Conservation (phyloP, 1,140 invertebrate species). For the Drosophila kurseongensis region DNA sequence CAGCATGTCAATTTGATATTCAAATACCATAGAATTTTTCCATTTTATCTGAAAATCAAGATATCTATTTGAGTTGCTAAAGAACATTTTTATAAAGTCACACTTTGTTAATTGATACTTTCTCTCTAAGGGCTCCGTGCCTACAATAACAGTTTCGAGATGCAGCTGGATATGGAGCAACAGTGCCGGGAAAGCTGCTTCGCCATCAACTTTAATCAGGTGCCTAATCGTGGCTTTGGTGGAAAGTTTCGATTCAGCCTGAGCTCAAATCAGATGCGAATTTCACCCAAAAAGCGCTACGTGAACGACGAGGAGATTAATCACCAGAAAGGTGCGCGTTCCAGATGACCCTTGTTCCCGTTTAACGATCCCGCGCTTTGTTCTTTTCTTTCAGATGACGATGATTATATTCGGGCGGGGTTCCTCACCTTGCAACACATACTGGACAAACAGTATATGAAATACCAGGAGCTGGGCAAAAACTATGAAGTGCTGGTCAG, state of each 20-base stretch:
- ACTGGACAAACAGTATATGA: slow-evolving; percentile 69
- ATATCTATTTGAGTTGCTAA: too few relatives aligned
- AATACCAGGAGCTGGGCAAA: slow-evolving; percentile 26
- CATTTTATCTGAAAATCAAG: too few relatives aligned
- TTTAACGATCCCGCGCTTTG: slow-evolving; percentile 1
- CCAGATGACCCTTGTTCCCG: background rate
- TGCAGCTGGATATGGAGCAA: slow-evolving; percentile 71
- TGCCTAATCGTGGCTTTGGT: slow-evolving; percentile 18
- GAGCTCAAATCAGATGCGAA: slow-evolving; percentile 62
- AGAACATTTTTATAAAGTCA: too few relatives aligned
- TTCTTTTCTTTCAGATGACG: slow-evolving; percentile 56
- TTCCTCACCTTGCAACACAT: slow-evolving; percentile 69
- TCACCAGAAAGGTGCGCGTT: slow-evolving; percentile 57
- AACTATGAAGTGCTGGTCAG: slow-evolving; percentile 59
- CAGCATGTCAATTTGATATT: too few relatives aligned
- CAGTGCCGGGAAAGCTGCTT: slow-evolving; percentile 59
- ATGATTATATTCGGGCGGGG: slow-evolving; percentile 69
- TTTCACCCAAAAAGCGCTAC: slow-evolving; percentile 68
- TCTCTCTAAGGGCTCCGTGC: slow-evolving; percentile 35
- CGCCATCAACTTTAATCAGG: slow-evolving; percentile 53
- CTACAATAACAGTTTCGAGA: slow-evolving; percentile 64
- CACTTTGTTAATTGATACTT: background rate
- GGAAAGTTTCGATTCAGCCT: slow-evolving; percentile 54
- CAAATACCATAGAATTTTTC: too few relatives aligned
- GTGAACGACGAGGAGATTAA: slow-evolving; percentile 74